Conservation (phyloP, 1,140 invertebrate species). For the Latrodectus geometricus region DNA sequence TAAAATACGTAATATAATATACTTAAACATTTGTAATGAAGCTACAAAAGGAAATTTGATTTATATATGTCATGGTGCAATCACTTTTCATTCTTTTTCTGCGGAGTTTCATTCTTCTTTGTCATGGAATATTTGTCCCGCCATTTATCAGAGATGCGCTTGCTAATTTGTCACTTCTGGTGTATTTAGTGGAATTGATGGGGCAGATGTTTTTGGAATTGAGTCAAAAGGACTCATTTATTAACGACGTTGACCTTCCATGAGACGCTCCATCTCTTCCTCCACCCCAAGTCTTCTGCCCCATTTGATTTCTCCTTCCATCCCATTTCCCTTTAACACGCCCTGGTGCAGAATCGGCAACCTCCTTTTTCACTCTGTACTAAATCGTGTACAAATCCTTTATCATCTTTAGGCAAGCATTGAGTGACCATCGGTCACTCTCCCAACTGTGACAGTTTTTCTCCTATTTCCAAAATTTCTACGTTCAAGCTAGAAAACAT, state of each 20-base stretch:
- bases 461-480: neutral
- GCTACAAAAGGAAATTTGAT: too few relatives aligned
- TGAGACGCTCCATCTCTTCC: neutral
- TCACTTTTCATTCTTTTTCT: neutral
- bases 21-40: too few relatives aligned
- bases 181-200: conserved; percentile 27
- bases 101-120: neutral
- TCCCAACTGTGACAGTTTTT: neutral
- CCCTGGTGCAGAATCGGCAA: neutral
- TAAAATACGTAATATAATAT: too few relatives aligned
- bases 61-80: neutral
- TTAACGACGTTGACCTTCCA: conserved; percentile 5
- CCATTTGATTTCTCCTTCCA: conserved; percentile 31
- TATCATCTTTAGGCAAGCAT: neutral
- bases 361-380: neutral
- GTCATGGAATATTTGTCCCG: neutral
- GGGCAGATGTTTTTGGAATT: conserved; percentile 35
- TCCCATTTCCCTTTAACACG: conserved; percentile 25
- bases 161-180: conserved; percentile 41
- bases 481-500: too few relatives aligned
- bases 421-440: conserved; percentile 8
- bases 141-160: conserved; percentile 30
- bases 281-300: conserved; percentile 9
- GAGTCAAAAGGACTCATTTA: conserved; percentile 27
- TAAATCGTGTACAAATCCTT: neutral